A percentile compares a stretch with the other conserved stretches of the same genome.
phyloP scores from a whole-genome alignment of 2,113 vertebrate species.

The Crocuta crocuta region DNA sequence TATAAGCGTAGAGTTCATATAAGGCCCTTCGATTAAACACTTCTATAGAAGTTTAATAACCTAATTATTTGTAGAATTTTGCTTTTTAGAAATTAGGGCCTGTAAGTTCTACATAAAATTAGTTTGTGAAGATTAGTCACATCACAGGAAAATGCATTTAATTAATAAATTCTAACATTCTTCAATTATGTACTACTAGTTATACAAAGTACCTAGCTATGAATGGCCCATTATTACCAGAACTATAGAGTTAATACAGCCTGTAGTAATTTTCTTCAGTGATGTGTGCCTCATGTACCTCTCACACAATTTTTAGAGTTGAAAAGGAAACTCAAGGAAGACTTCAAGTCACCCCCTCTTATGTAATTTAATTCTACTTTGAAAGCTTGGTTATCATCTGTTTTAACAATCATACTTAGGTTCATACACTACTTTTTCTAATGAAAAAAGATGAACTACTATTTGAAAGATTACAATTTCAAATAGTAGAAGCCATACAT shows the following conservation, averaged over 20 bases:
- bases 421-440: slow-evolving; percentile 35
- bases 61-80: slow-evolving; percentile 34
- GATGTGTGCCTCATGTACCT: not conserved
- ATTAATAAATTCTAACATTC: slow-evolving; percentile 32
- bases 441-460: not conserved
- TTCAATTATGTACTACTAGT: slow-evolving; percentile 20
- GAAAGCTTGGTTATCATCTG: not conserved
- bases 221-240: not conserved
- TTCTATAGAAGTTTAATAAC: slow-evolving; percentile 45
- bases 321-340: slow-evolving; percentile 40
- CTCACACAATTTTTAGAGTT: slow-evolving; percentile 4
- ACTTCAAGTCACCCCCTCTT: not conserved
- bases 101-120: slow-evolving; percentile 50
- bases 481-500: not conserved
- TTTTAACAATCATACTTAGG: slow-evolving; percentile 30
- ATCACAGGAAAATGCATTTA: slow-evolving; percentile 32
- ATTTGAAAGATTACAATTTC: not conserved
- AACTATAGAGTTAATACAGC: not conserved
- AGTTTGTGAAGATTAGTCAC: slow-evolving; percentile 31
- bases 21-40: slow-evolving; percentile 64
- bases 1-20: slow-evolving; percentile 76
- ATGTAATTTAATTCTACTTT: not conserved
- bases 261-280: slow-evolving; percentile 30
- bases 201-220: slow-evolving; percentile 22
- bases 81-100: slow-evolving; percentile 51